Conservation (phyloP, 92 coral and sea anemone genomes). For the Epizoanthus rinbou region DNA sequence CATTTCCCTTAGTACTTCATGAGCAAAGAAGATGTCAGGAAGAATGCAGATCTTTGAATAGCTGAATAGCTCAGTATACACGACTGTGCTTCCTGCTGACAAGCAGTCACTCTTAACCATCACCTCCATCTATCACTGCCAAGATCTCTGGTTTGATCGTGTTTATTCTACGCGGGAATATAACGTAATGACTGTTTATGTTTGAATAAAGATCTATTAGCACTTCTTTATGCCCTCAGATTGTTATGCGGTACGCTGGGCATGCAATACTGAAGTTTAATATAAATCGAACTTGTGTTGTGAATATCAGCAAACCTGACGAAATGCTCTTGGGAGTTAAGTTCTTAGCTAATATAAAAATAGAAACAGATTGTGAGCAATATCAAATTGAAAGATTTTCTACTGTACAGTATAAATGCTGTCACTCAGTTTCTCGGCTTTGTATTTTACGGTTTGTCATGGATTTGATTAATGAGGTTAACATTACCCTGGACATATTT, state of each 20-base stretch:
- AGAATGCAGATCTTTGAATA: constrained; percentile 39
- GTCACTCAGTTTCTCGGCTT: constrained; percentile 1
- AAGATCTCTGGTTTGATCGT: constrained; percentile 41
- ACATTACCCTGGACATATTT: constrained; percentile 53
- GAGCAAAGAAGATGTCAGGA: constrained; percentile 16
- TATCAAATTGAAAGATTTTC: constrained; percentile 7
- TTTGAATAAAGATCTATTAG: constrained; percentile 67
- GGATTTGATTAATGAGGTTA: constrained; percentile 57
- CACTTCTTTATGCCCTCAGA: constrained; percentile 53
- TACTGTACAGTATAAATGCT: constrained; percentile 18
- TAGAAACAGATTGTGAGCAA: constrained; percentile 5
- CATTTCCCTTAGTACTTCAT: background rate
- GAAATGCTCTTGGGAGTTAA: constrained; percentile 26
- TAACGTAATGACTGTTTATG: constrained; percentile 64
- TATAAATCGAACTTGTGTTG: background rate
- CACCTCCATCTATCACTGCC: constrained; percentile 28
- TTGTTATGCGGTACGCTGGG: constrained; percentile 45
- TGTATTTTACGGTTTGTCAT: constrained; percentile 47
- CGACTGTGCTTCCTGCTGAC: constrained; percentile 14
- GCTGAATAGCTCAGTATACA: constrained; percentile 37
- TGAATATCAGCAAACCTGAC: background rate
- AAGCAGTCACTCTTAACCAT: constrained; percentile 30
- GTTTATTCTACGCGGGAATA: constrained; percentile 58
- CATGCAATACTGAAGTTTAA: constrained; percentile 39
- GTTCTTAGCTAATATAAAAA: background rate